phyloP scores from a whole-genome alignment of 2,888 invertebrate species.

The Sarcophaga variegata region DNA sequence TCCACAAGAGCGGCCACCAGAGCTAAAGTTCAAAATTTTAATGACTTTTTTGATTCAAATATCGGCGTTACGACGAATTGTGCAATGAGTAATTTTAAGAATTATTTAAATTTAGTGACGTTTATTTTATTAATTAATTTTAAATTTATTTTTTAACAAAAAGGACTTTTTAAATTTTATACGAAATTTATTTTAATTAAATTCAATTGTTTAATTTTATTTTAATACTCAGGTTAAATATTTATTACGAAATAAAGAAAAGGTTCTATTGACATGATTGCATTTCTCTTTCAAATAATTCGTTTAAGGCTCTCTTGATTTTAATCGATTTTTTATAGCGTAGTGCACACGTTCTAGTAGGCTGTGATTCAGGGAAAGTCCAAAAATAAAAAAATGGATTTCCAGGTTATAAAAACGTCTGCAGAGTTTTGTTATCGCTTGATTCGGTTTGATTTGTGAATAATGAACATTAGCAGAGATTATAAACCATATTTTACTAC shows the following conservation, averaged over 20 bases:
- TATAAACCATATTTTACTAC: no score
- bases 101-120: conserved; percentile 33
- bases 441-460: no score
- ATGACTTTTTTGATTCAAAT: conserved; percentile 49
- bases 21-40: conserved; percentile 56
- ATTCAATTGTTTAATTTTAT: conserved; percentile 39
- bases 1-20: conserved; percentile 28
- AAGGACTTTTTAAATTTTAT: background rate
- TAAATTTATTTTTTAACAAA: conserved; percentile 54
- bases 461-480: no score
- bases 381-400: no score
- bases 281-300: no score
- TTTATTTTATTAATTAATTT: conserved; percentile 57
- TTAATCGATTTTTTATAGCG: no score
- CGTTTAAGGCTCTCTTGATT: no score
- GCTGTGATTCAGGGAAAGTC: no score
- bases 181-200: conserved; percentile 48
- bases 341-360: no score
- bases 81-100: conserved; percentile 28
- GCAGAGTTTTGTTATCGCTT: no score
- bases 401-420: no score
- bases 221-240: conserved; percentile 63
- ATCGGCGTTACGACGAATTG: conserved; percentile 14
- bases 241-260: conserved; percentile 49
- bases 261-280: background rate